Evolutionary conservation across 2,113 vertebrate genomes (phyloP).

Genomic region (Pardalotus punctatus): DNA sequence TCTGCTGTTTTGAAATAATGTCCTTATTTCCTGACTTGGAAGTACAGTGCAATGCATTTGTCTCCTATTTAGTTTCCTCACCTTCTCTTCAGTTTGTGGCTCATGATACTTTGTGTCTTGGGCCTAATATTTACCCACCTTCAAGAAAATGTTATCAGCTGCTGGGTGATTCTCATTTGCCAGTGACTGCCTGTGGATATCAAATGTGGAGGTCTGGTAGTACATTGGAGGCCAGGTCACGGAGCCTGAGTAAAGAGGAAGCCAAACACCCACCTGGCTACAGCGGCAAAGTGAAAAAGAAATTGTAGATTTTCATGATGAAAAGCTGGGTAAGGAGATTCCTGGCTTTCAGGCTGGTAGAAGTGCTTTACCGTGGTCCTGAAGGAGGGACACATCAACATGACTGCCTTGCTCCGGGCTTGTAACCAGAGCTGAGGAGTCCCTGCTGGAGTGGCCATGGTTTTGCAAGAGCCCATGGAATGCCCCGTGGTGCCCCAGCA

Average conservation of each 20-base stretch:
- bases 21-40: constrained; percentile 55
- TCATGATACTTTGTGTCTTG: not conserved
- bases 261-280: not conserved
- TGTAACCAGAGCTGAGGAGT: not conserved
- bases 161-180: not conserved
- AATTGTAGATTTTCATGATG: not conserved
- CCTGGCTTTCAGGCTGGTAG: not conserved
- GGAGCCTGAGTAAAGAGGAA: not conserved
- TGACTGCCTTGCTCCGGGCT: not conserved
- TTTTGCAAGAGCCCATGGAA: not conserved
- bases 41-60: not conserved
- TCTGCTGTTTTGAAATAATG: constrained; percentile 36
- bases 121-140: not conserved
- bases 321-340: constrained; percentile 4
- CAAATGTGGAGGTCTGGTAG: not conserved
- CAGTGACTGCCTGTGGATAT: not conserved
- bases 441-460: not conserved
- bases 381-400: not conserved
- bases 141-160: not conserved
- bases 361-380: not conserved
- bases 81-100: not conserved
- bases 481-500: not conserved
- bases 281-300: not conserved
- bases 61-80: not conserved
- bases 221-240: not conserved